These are phyloP conservation scores for Apamea crenata DNA, from an alignment of 2,888 invertebrate genomes.

Conservation along the genomic window DNA sequence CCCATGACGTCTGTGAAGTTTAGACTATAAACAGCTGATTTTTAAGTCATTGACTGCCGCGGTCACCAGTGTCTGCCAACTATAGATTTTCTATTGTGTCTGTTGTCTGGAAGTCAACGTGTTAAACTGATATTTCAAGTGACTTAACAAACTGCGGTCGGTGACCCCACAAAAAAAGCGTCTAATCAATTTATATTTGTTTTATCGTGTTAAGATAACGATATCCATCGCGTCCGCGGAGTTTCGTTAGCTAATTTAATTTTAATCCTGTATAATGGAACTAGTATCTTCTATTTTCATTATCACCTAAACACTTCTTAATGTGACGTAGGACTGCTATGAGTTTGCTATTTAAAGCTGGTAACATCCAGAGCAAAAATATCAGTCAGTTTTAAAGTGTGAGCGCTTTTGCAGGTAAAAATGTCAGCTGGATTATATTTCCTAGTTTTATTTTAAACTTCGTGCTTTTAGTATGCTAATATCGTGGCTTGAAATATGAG, in stretches of 20 bases:
- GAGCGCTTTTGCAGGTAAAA: not conserved
- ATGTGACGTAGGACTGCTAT: not conserved
- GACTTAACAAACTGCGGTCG: too few species aligned
- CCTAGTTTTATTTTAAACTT: constrained; percentile 11
- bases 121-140: too few species aligned
- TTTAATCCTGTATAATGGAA: not conserved
- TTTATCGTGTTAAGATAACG: too few species aligned
- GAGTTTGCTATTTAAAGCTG: not conserved
- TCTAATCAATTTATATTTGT: too few species aligned
- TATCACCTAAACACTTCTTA: not conserved
- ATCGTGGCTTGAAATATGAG: constrained; percentile 15
- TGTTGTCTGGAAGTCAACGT: too few species aligned
- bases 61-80: too few species aligned
- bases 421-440: not conserved
- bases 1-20: too few species aligned
- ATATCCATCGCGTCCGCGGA: not conserved
- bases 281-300: not conserved
- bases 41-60: too few species aligned
- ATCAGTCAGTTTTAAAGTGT: not conserved
- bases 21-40: too few species aligned
- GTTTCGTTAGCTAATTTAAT: not conserved
- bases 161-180: too few species aligned
- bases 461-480: constrained; percentile 37
- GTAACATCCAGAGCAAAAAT: not conserved
- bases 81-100: too few species aligned